Evolutionary conservation across 1,140 invertebrate species (phyloP).

Genomic region (Drosophila asahinai): DNA sequence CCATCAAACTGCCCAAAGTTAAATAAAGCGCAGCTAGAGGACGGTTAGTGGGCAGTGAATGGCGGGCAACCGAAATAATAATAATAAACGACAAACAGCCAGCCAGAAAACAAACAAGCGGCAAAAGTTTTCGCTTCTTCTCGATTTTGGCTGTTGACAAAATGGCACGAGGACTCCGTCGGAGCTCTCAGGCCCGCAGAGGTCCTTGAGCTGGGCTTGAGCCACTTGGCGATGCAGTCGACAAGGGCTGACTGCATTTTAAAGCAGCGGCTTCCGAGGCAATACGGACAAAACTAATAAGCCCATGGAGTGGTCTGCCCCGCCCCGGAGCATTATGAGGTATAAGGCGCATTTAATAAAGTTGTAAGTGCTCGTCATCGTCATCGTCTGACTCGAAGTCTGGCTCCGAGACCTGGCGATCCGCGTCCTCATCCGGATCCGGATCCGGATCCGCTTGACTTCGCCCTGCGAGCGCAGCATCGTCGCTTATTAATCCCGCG

Average conservation of each 20-base stretch:
- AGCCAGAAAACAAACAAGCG: constrained; percentile 75
- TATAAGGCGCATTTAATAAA: constrained; percentile 76
- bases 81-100: constrained; percentile 82
- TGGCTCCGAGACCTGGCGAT: constrained; percentile 17
- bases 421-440: not conserved
- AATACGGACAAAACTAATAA: constrained; percentile 68
- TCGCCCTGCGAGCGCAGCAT: constrained; percentile 20
- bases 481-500: constrained; percentile 72
- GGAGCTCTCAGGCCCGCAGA: constrained; percentile 6
- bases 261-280: constrained; percentile 48
- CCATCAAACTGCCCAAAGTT: constrained; percentile 83
- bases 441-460: constrained; percentile 15
- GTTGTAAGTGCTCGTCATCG: constrained; percentile 69
- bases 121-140: constrained; percentile 63
- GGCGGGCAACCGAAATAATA: constrained; percentile 72
- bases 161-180: constrained; percentile 31
- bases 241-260: constrained; percentile 69
- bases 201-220: constrained; percentile 39
- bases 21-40: constrained; percentile 72
- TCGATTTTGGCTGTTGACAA: constrained; percentile 42
- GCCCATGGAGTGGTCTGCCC: constrained; percentile 59
- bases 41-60: constrained; percentile 44
- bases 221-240: constrained; percentile 69
- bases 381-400: constrained; percentile 27
- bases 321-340: constrained; percentile 54